These are phyloP conservation scores for Parus major DNA, from an alignment of 2,113 vertebrate genomes.

Conservation along the genomic window DNA sequence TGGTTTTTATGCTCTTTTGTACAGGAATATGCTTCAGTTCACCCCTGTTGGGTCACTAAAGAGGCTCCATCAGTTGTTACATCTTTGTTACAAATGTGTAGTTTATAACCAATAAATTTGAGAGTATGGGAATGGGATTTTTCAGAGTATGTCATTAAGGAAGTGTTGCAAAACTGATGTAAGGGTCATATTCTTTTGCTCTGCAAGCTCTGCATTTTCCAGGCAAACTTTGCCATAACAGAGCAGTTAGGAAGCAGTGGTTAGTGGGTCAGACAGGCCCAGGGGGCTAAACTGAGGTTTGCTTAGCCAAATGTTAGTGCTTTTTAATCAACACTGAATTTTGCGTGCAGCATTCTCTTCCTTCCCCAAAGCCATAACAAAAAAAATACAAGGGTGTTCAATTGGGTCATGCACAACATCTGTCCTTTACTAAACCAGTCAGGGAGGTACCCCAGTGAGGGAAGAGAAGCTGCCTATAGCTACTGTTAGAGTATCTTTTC, in stretches of 20 bases:
- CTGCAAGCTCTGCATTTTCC: conserved; percentile 3
- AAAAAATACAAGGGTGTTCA: neutral
- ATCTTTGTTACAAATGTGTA: neutral
- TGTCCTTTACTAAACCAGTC: neutral
- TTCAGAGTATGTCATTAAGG: neutral
- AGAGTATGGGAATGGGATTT: neutral
- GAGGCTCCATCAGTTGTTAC: neutral
- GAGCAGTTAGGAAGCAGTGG: conserved; percentile 49
- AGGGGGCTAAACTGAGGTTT: neutral
- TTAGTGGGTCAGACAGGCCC: conserved; percentile 65
- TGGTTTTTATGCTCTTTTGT: neutral
- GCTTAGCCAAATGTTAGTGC: conserved; percentile 36
- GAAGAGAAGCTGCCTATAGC: neutral
- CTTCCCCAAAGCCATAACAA: conserved; percentile 53
- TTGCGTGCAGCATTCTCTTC: neutral
- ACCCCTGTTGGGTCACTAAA: neutral
- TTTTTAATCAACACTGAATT: conserved; percentile 19
- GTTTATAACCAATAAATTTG: neutral
- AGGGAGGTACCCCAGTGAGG: neutral
- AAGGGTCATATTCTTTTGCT: neutral
- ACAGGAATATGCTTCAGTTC: neutral
- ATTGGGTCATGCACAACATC: conserved; percentile 17
- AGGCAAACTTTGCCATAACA: conserved; percentile 4
- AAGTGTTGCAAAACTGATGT: neutral
- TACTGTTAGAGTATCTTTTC: neutral